These are phyloP conservation scores for Sigmodon hispidus DNA, from an alignment of 2,113 vertebrate species.

Conservation along the genomic window DNA sequence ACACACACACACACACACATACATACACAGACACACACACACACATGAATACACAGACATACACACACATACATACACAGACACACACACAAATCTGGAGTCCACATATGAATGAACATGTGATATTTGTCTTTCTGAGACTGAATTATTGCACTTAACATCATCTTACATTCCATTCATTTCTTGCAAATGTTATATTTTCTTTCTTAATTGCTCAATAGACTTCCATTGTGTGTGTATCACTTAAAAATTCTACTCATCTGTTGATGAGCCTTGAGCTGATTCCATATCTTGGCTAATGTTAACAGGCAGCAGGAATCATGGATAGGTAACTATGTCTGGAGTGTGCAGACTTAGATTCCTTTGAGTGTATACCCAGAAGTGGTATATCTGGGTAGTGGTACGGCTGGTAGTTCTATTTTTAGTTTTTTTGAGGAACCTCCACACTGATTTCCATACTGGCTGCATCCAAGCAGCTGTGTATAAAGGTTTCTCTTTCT, in stretches of 20 bases:
- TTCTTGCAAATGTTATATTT: neutral
- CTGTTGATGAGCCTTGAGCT: neutral
- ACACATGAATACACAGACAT: neutral
- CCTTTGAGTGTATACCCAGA: neutral
- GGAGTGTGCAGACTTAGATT: neutral
- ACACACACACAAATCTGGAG: neutral
- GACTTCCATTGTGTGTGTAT: neutral
- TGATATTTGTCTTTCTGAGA: neutral
- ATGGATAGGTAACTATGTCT: too few relatives aligned
- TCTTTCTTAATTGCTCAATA: neutral
- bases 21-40: neutral
- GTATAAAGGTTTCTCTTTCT: neutral
- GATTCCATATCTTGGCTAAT: neutral
- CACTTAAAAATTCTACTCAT: neutral
- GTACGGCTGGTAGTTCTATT: neutral
- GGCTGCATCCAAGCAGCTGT: neutral
- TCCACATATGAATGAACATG: neutral
- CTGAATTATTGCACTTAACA: neutral
- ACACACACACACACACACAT: too few relatives aligned
- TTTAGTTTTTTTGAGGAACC: neutral
- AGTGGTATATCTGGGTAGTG: neutral
- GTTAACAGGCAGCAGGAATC: too few relatives aligned
- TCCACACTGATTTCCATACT: neutral
- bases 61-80: neutral
- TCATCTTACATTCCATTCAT: neutral